Percentiles rank a stretch among this genome's conserved stretches.
These are phyloP conservation scores for Sturmia bella DNA, from an alignment of 2,888 invertebrate species.

Conservation along the genomic window DNA sequence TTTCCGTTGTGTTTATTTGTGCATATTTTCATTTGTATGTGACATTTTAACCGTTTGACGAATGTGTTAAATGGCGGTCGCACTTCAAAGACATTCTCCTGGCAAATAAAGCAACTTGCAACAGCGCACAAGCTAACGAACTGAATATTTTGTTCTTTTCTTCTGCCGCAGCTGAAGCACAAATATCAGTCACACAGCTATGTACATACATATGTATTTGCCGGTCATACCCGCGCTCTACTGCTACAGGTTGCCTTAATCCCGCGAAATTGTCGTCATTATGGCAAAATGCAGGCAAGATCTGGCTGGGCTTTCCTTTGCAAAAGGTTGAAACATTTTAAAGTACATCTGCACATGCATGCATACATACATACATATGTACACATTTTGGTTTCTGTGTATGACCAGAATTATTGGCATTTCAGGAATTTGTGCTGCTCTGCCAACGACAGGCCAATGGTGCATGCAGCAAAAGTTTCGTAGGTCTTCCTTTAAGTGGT, in stretches of 20 bases:
- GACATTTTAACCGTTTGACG: constrained; percentile 70
- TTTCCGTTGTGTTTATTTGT: constrained; percentile 56
- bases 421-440: constrained; percentile 64
- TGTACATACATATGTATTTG: constrained; percentile 8
- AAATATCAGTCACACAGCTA: constrained; percentile 46
- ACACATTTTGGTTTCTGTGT: constrained; percentile 39
- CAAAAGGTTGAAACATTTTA: constrained; percentile 33
- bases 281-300: constrained; percentile 7
- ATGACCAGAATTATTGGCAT: constrained; percentile 67
- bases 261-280: constrained; percentile 9
- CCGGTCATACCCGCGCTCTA: neutral
- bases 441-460: constrained; percentile 45
- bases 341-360: constrained; percentile 20
- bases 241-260: neutral
- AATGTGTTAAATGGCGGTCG: constrained; percentile 69
- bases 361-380: neutral
- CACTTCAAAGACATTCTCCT: constrained; percentile 67
- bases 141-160: constrained; percentile 60
- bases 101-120: constrained; percentile 56
- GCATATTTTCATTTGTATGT: constrained; percentile 67
- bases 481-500: constrained; percentile 17
- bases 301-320: constrained; percentile 6
- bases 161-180: constrained; percentile 54
- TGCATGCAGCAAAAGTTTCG: constrained; percentile 47
- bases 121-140: constrained; percentile 57